Evolutionary conservation across 2,797 vertebrate genomes (phyloP).

Genomic region (Hemitrygon akajei): DNA sequence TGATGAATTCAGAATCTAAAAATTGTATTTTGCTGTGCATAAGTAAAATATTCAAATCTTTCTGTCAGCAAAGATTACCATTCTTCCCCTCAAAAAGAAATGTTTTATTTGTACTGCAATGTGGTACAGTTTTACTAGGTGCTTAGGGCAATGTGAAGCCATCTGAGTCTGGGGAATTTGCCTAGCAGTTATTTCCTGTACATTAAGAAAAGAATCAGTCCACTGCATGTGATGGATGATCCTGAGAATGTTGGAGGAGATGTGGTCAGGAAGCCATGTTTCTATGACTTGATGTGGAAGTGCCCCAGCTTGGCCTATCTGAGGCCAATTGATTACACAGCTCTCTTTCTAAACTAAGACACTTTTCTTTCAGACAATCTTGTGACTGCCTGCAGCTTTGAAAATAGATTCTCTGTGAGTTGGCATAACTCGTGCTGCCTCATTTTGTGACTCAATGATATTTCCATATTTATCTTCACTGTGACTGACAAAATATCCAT

Average conservation of each 20-base stretch:
- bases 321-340: background rate
- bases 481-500: background rate
- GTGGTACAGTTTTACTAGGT: background rate
- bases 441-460: background rate
- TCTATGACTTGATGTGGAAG: constrained; percentile 13
- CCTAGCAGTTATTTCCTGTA: constrained; percentile 16
- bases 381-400: background rate
- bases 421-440: constrained; percentile 3
- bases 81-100: background rate
- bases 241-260: constrained; percentile 16
- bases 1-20: background rate
- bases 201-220: constrained; percentile 12
- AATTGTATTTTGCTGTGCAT: too few species aligned
- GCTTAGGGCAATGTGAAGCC: background rate
- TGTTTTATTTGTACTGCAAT: background rate
- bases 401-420: background rate
- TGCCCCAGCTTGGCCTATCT: background rate
- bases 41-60: background rate
- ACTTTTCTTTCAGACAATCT: background rate
- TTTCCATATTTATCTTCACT: constrained; percentile 13
- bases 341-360: background rate
- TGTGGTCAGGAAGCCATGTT: constrained; percentile 36
- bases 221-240: constrained; percentile 25
- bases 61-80: background rate
- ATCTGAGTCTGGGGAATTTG: constrained; percentile 19